Evolutionary conservation across 2,888 invertebrate species (phyloP), one percentile per base, ranked within the genome.

Genomic region (Heliconius aoede): DNA sequence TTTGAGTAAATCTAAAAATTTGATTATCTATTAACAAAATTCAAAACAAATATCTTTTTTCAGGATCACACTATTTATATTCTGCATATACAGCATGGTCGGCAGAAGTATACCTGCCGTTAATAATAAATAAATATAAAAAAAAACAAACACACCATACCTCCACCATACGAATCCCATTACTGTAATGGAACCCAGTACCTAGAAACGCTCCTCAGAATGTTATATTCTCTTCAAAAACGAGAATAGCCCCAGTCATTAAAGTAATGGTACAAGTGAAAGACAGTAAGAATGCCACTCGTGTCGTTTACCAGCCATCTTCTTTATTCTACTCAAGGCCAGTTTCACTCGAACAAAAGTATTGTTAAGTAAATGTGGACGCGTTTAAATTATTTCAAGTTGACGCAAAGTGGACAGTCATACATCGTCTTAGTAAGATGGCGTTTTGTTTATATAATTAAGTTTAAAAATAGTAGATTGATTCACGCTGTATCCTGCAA

Each of bases 281-380:
- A 72, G 72, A 72, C 40, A 36, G 26, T 72, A 24, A 72, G 60
- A 61, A 61, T 72, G 28, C 60, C 7, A 36, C 72, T 60, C 24
- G 58, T 60, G 64, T 71, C 60, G 60, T 75, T 74, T 68, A 72
- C 60, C 58, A 60, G 62, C 64, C 72, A 71, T 72, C 76, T 74
- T 76, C 78, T 80, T 81, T 80, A 80, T 81, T 77, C 69, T 18
- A 61, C 72, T 65, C 77, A 77, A 82, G 82, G 81, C 76, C 80
- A 62, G 79, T 76, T 80, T 71, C 80, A 74, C 78, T 78, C 72
- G 68, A 71, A 80, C 80, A 81, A 80, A 81, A 76, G 81, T 78
- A 82, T 78, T 79, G 80, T 80, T 78, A 78, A 78, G 71, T 73
- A 72, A 77, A 77, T 77, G 73, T 74, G 76, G 69, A 76, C 72